A percentile compares a stretch with the other conserved stretches of the same genome.
Conservation (phyloP, 2,797 vertebrate genomes). For the Falco biarmicus region DNA sequence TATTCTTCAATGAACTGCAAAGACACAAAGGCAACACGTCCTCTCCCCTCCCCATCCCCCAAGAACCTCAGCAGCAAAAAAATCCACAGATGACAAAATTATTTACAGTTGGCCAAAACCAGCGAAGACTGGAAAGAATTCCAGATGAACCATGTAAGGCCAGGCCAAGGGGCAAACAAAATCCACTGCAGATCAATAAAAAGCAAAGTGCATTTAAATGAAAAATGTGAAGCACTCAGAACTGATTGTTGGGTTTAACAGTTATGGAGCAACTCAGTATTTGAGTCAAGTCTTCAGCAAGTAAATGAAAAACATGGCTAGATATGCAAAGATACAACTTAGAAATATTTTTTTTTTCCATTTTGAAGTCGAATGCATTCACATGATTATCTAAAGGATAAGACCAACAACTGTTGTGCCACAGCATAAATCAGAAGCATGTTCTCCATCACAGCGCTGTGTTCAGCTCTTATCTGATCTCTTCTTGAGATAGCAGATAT, state of each 20-base stretch:
- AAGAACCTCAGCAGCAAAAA: neutral
- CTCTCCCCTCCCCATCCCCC: neutral
- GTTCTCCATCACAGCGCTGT: constrained; percentile 22
- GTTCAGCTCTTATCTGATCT: constrained; percentile 52
- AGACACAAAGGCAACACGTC: neutral
- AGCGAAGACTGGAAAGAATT: constrained; percentile 19
- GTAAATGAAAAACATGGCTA: constrained; percentile 6
- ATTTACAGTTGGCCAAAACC: constrained; percentile 12
- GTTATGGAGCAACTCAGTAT: constrained; percentile 23
- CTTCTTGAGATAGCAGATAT: constrained; percentile 28
- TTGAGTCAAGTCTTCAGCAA: constrained; percentile 6
- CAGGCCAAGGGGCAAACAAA: constrained; percentile 46
- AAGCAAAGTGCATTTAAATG: constrained; percentile 44
- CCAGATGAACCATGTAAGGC: constrained; percentile 11
- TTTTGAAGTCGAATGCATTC: constrained; percentile 15
- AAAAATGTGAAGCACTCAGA: constrained; percentile 30
- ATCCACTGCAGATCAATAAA: constrained; percentile 41
- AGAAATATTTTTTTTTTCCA: neutral
- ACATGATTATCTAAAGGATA: constrained; percentile 41
- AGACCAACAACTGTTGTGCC: neutral
- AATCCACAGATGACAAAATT: constrained; percentile 1
- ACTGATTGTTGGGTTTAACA: constrained; percentile 9
- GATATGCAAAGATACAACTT: neutral
- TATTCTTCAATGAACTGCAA: neutral
- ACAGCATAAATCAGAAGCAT: neutral